Evolutionary conservation across 1,140 invertebrate genomes (phyloP).

Genomic region (Leptopilina boulardi): DNA sequence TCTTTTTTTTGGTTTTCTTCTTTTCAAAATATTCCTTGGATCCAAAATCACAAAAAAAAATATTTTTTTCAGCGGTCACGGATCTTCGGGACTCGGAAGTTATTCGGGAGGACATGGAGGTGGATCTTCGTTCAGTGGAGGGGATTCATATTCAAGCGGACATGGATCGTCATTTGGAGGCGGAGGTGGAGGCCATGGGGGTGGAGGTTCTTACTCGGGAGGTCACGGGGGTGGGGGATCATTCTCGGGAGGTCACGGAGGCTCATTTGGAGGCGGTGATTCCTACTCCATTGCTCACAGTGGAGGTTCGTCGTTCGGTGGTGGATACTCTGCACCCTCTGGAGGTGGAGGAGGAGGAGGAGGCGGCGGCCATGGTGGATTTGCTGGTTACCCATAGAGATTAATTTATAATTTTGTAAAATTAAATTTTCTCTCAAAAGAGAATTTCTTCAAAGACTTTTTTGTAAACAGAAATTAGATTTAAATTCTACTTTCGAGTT

Average conservation of each 20-base stretch:
- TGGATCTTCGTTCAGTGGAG: slow-evolving; percentile 5
- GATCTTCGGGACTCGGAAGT: slow-evolving; percentile 43
- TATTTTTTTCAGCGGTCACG: slow-evolving; percentile 52
- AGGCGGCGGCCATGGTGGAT: slow-evolving; percentile 39
- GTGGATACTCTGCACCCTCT: too few species aligned
- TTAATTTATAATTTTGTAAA: not conserved
- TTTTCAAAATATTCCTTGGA: not conserved
- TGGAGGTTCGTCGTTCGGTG: not conserved
- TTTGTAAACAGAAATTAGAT: not conserved
- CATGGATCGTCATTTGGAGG: slow-evolving; percentile 12
- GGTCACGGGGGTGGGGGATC: slow-evolving; percentile 55
- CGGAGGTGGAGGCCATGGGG: slow-evolving; percentile 47
- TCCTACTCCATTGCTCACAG: slow-evolving; percentile 30
- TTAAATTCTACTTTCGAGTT: not conserved
- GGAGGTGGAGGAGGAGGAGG: slow-evolving; percentile 47
- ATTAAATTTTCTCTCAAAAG: not conserved
- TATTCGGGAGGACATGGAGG: slow-evolving; percentile 54
- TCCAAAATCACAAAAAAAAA: not conserved
- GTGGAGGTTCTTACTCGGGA: slow-evolving; percentile 37
- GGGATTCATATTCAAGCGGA: slow-evolving; percentile 3
- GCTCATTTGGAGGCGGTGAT: slow-evolving; percentile 18
- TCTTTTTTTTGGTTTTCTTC: not conserved
- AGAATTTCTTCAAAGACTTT: not conserved
- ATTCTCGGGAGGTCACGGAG: slow-evolving; percentile 53
- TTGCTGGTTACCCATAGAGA: slow-evolving; percentile 8